These are phyloP conservation scores for Nycteola revayana DNA, from an alignment of 2,888 invertebrate species.

Conservation along the genomic window DNA sequence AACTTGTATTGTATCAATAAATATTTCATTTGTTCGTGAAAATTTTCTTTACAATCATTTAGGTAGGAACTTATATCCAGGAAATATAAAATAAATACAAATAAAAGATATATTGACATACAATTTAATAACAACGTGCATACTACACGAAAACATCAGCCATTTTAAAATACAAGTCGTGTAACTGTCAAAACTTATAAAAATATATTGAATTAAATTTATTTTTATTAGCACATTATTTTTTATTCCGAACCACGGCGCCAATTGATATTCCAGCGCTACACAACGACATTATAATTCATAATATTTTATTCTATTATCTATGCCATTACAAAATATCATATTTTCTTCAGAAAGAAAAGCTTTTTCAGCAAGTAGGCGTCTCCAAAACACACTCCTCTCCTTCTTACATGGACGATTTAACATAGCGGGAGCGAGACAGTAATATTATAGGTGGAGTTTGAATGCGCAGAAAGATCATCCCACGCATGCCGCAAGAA, in stretches of 20 bases:
- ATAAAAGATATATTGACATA: slow-evolving; percentile 18
- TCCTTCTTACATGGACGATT: slow-evolving; percentile 23
- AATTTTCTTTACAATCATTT: too few relatives aligned
- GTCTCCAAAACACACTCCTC: slow-evolving; percentile 22
- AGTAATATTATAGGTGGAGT: slow-evolving; percentile 50
- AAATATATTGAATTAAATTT: slow-evolving; percentile 26
- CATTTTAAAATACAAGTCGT: slow-evolving; percentile 20
- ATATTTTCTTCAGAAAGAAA: slow-evolving; percentile 24
- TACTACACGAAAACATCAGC: slow-evolving; percentile 14
- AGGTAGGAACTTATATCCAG: too few relatives aligned
- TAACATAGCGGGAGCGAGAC: slow-evolving; percentile 32
- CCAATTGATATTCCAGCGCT: slow-evolving; percentile 35
- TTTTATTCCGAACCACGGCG: slow-evolving; percentile 36
- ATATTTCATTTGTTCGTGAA: too few relatives aligned
- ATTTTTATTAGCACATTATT: slow-evolving; percentile 38
- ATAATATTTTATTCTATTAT: slow-evolving; percentile 35
- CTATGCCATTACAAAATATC: slow-evolving; percentile 18
- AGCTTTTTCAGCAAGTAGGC: slow-evolving; percentile 34
- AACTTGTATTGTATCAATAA: too few relatives aligned
- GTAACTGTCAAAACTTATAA: slow-evolving; percentile 21
- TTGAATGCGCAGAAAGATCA: slow-evolving; percentile 33
- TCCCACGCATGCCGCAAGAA: slow-evolving; percentile 47
- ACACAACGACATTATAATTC: slow-evolving; percentile 38
- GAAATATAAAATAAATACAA: not conserved
- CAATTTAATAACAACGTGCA: slow-evolving; percentile 22